These are phyloP conservation scores for Oncorhynchus masou DNA, from an alignment of 2,113 vertebrate species.

Conservation along the genomic window DNA sequence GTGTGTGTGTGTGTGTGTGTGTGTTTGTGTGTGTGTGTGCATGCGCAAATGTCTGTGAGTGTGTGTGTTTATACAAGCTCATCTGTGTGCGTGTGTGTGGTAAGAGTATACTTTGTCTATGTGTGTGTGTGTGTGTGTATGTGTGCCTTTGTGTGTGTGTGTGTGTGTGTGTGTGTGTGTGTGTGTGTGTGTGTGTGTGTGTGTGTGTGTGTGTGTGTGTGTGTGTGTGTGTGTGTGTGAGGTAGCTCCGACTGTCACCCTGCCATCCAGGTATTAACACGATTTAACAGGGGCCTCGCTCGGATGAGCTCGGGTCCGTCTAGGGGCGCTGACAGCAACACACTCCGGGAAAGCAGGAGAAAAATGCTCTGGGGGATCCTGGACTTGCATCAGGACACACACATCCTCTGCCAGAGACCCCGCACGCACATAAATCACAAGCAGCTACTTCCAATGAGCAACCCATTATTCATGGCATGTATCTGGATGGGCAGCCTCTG, in stretches of 20 bases:
- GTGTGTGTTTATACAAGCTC: slow-evolving; percentile 3
- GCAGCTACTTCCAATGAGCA: slow-evolving; percentile 29
- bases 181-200: slow-evolving; percentile 8
- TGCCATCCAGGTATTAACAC: neutral
- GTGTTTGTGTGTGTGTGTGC: neutral
- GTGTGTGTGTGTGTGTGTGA: neutral
- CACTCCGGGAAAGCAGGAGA: neutral
- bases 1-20: too few species aligned
- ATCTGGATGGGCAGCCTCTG: slow-evolving; percentile 54
- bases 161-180: neutral
- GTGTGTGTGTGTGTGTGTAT: neutral
- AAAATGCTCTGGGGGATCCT: slow-evolving; percentile 11
- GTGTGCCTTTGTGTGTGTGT: slow-evolving; percentile 7
- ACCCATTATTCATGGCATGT: slow-evolving; percentile 51
- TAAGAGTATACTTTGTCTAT: neutral
- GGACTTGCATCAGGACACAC: slow-evolving; percentile 36
- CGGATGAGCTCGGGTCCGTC: slow-evolving; percentile 31
- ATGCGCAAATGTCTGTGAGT: neutral
- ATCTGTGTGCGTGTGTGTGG: slow-evolving; percentile 11
- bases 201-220: neutral
- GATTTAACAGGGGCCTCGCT: slow-evolving; percentile 6
- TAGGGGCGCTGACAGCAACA: neutral
- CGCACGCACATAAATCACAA: slow-evolving; percentile 54
- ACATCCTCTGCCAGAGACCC: slow-evolving; percentile 37
- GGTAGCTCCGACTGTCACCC: too few species aligned